phyloP scores from a whole-genome alignment of 2,888 invertebrate species.

The Galerucella pusilla region DNA sequence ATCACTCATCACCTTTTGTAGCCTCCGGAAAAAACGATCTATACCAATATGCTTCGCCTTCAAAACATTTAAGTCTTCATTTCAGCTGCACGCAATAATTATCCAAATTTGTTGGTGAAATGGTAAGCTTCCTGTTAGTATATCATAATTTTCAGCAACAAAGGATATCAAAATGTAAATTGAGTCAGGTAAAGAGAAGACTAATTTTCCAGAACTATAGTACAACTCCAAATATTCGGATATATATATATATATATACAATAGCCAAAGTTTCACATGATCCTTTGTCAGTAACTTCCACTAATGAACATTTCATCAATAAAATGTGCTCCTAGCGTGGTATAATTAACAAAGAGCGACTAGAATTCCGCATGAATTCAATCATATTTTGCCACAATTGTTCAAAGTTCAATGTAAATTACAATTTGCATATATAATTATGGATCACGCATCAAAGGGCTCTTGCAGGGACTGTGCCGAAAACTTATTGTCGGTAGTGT shows the following conservation, averaged over 20 bases:
- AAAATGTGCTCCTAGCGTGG: conserved; percentile 46
- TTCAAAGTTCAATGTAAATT: conserved; percentile 64
- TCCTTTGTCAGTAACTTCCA: conserved; percentile 46
- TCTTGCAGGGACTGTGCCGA: conserved; percentile 42
- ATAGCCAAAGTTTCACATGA: conserved; percentile 48
- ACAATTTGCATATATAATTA: conserved; percentile 65
- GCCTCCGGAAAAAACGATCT: too few species aligned
- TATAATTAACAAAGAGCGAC: conserved; percentile 62
- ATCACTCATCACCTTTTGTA: too few species aligned
- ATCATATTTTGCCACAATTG: conserved; percentile 59
- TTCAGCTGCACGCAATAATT: not conserved
- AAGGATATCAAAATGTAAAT: conserved; percentile 45
- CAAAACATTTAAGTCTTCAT: not conserved
- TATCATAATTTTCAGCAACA: conserved; percentile 32
- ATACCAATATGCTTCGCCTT: not conserved
- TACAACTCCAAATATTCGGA: conserved; percentile 37
- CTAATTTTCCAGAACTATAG: conserved; percentile 37
- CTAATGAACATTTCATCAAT: conserved; percentile 50
- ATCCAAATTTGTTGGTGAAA: conserved; percentile 4
- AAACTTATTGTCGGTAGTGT: conserved; percentile 48
- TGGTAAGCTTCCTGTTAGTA: conserved; percentile 8
- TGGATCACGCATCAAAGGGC: conserved; percentile 55
- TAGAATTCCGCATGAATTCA: conserved; percentile 52
- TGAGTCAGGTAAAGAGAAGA: conserved; percentile 42
- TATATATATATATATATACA: too few species aligned